Evolutionary conservation across 2,888 invertebrate genomes (phyloP).

Genomic region (Lomographa bimaculata): DNA sequence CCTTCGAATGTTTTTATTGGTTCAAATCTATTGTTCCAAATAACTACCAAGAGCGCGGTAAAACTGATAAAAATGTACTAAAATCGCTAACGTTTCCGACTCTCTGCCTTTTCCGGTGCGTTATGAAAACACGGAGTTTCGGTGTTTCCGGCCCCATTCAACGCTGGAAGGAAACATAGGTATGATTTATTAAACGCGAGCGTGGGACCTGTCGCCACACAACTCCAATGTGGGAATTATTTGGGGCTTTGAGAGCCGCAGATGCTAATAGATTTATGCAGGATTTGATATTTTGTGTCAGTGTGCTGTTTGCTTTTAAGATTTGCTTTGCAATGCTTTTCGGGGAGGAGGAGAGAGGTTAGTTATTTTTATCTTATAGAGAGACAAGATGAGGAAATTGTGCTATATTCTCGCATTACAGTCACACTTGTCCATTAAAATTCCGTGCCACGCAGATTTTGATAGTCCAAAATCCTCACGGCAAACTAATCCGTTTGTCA

Average conservation of each 20-base stretch:
- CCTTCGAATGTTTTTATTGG: too few relatives aligned
- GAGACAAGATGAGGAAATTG: too few relatives aligned
- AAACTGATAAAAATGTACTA: neutral
- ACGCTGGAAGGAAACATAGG: constrained; percentile 50
- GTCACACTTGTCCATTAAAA: too few relatives aligned
- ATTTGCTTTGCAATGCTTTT: neutral
- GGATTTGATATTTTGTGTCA: constrained; percentile 4
- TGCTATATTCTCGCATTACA: too few relatives aligned
- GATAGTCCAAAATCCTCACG: too few relatives aligned
- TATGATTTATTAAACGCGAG: constrained; percentile 59
- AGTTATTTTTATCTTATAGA: too few relatives aligned
- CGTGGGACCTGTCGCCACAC: constrained; percentile 9
- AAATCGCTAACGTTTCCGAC: neutral
- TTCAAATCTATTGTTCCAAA: too few relatives aligned
- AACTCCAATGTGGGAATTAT: constrained; percentile 15
- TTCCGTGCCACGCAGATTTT: too few relatives aligned
- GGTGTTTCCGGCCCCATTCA: constrained; percentile 51
- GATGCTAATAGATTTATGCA: constrained; percentile 18
- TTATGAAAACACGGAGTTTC: constrained; percentile 58
- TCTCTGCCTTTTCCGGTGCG: constrained; percentile 30
- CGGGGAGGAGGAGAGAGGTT: too few relatives aligned
- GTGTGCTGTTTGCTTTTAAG: neutral
- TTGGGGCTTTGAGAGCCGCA: constrained; percentile 14
- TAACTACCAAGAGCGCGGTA: neutral
- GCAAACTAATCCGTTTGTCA: too few relatives aligned